Evolutionary conservation across 2,888 invertebrate genomes (phyloP).

Genomic region (Trachelus tabidus): DNA sequence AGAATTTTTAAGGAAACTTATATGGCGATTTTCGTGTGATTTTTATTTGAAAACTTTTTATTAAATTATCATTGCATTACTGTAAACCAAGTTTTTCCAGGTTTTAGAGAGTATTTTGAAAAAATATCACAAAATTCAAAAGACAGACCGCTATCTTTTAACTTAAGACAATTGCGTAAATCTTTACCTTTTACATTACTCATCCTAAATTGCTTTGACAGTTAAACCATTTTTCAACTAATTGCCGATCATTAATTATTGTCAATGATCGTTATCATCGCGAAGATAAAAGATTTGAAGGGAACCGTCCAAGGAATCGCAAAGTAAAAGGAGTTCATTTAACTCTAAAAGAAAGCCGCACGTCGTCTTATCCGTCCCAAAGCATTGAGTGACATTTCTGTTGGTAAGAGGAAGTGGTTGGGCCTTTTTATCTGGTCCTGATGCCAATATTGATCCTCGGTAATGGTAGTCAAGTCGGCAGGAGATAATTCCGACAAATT

Average conservation of each 20-base stretch:
- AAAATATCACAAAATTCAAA: background rate
- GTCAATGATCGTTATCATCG: background rate
- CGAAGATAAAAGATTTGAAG: background rate
- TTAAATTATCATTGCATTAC: background rate
- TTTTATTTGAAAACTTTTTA: background rate
- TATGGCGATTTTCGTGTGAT: background rate
- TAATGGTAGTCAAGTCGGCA: slow-evolving; percentile 24
- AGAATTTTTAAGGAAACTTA: background rate
- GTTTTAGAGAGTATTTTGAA: background rate
- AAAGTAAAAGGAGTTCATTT: background rate
- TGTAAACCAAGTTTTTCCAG: background rate
- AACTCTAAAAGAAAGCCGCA: background rate
- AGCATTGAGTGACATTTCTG: slow-evolving; percentile 36
- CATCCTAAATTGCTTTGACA: background rate
- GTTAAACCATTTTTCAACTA: background rate
- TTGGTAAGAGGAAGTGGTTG: background rate
- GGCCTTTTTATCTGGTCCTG: slow-evolving; percentile 41
- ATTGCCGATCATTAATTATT: background rate
- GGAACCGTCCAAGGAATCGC: background rate
- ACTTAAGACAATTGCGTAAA: background rate
- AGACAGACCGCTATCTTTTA: background rate
- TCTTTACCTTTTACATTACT: background rate
- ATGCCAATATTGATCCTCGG: slow-evolving; percentile 47
- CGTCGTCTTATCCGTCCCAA: slow-evolving; percentile 24
- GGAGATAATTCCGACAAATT: slow-evolving; percentile 43